Evolutionary conservation across 2,797 vertebrate species (phyloP).

Genomic region (Gambusia yucatana): DNA sequence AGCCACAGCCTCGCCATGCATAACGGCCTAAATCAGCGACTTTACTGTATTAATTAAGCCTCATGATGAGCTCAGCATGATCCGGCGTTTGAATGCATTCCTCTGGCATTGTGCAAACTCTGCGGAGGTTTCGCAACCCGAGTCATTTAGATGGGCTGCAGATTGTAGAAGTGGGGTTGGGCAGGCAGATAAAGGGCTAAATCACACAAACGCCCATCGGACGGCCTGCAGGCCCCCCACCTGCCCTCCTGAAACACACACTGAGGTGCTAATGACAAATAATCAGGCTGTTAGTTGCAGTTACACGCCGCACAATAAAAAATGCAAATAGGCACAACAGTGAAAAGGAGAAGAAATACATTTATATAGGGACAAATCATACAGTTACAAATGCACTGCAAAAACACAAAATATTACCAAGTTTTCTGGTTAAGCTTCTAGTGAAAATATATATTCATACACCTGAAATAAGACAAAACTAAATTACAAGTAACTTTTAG

Average conservation of each 20-base stretch:
- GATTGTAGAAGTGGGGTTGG: slow-evolving; percentile 55
- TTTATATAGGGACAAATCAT: slow-evolving; percentile 70
- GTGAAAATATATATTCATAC: too few species aligned
- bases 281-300: slow-evolving; percentile 47
- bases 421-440: too few species aligned
- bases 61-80: slow-evolving; percentile 81
- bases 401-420: too few species aligned
- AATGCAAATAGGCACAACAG: slow-evolving; percentile 46
- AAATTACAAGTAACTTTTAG: too few species aligned
- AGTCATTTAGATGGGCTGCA: slow-evolving; percentile 57
- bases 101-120: slow-evolving; percentile 81
- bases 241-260: slow-evolving; percentile 37
- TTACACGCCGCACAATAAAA: slow-evolving; percentile 36
- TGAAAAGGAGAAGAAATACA: slow-evolving; percentile 53
- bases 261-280: slow-evolving; percentile 60
- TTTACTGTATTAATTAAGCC: slow-evolving; percentile 86
- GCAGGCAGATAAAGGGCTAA: slow-evolving; percentile 59
- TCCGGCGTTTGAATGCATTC: slow-evolving; percentile 78
- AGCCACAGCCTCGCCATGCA: slow-evolving; percentile 65
- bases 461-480: too few species aligned
- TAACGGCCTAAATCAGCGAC: slow-evolving; percentile 75
- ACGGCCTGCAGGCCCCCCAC: slow-evolving; percentile 21
- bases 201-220: slow-evolving; percentile 57
- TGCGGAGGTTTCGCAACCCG: slow-evolving; percentile 51
- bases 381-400: slow-evolving; percentile 41